Percentiles rank a stretch among this genome's conserved stretches.
Evolutionary conservation across 1,140 invertebrate genomes (phyloP).

Genomic region (Ceratosolen solmsi): DNA sequence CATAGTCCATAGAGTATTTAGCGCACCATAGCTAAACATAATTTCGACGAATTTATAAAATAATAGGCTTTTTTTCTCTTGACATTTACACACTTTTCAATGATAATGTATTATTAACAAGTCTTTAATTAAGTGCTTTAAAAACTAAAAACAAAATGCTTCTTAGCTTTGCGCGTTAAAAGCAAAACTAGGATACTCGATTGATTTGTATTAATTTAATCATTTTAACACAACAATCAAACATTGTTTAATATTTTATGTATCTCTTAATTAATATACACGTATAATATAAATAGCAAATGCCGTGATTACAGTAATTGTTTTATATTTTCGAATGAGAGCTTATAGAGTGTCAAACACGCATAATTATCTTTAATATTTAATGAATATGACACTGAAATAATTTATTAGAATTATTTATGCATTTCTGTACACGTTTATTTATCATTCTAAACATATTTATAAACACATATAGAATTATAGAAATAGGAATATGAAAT

Average conservation of each 20-base stretch:
- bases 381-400: too few species aligned
- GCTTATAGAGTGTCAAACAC: too few species aligned
- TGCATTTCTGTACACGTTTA: neutral
- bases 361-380: too few species aligned
- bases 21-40: neutral
- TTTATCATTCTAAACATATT: neutral
- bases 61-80: neutral
- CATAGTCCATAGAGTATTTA: too few species aligned
- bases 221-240: neutral
- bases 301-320: too few species aligned
- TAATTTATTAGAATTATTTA: too few species aligned
- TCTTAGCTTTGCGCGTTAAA: neutral
- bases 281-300: too few species aligned
- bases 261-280: neutral
- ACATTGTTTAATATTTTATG: neutral
- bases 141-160: constrained; percentile 3
- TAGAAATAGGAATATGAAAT: neutral
- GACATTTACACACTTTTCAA: neutral
- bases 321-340: too few species aligned
- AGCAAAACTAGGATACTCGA: neutral
- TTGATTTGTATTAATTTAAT: neutral
- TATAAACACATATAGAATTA: neutral
- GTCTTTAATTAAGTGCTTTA: neutral
- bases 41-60: neutral
- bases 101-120: neutral